Conservation (phyloP, 2,113 vertebrate species). For the Cynopterus brachyotis region DNA sequence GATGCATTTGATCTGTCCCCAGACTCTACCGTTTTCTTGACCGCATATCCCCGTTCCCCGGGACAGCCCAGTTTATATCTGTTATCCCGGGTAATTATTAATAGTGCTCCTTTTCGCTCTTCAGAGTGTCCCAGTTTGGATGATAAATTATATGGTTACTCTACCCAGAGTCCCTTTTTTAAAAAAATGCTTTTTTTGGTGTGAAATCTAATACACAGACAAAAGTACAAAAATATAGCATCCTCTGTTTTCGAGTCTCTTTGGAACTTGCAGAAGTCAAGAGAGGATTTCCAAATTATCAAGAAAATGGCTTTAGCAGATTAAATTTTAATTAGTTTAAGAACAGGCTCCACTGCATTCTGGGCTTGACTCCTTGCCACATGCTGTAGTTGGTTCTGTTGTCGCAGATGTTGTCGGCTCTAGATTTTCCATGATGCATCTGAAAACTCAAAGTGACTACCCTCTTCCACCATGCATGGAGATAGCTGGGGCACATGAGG, state of each 20-base stretch:
- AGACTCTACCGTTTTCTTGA: neutral
- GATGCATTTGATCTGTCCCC: neutral
- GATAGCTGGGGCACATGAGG: neutral
- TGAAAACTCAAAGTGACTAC: neutral
- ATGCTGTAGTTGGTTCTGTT: neutral
- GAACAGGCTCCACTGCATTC: neutral
- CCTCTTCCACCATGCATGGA: neutral
- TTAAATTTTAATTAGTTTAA: conserved; percentile 71
- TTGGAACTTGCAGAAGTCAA: conserved; percentile 61
- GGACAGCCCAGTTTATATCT: neutral
- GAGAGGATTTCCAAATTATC: conserved; percentile 66
- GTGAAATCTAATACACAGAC: conserved; percentile 42
- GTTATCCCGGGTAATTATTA: conserved; percentile 33
- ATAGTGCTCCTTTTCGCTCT: conserved; percentile 46
- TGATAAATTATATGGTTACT: conserved; percentile 59
- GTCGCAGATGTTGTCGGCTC: neutral
- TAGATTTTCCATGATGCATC: conserved; percentile 37
- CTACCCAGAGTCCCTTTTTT: conserved; percentile 4
- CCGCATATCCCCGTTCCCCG: neutral
- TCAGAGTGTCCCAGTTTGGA: conserved; percentile 51
- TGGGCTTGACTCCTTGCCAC: conserved; percentile 13
- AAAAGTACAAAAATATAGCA: conserved; percentile 51
- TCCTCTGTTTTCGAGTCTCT: conserved; percentile 54
- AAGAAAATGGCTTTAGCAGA: conserved; percentile 62
- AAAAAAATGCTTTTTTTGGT: neutral